These are phyloP conservation scores for Lamellibrachia columna DNA, from an alignment of 2,888 invertebrate genomes.

Conservation along the genomic window DNA sequence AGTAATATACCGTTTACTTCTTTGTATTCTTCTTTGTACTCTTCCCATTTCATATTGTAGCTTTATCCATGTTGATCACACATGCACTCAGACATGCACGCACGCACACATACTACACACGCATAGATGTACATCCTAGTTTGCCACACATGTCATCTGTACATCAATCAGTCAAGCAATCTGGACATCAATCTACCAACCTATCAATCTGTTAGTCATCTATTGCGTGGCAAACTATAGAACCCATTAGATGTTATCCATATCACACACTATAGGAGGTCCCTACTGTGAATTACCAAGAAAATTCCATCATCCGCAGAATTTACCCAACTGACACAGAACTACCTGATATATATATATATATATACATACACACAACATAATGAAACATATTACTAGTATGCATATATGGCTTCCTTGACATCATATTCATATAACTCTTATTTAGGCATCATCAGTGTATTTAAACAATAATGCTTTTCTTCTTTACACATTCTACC, in stretches of 20 bases:
- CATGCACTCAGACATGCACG: neutral
- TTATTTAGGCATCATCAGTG: too few relatives aligned
- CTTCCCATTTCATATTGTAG: too few relatives aligned
- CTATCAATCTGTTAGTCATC: neutral
- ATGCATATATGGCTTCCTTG: neutral
- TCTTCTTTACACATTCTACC: neutral
- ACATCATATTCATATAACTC: neutral
- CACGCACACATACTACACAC: neutral
- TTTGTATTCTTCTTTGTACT: too few relatives aligned
- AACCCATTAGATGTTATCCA: neutral
- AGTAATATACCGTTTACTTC: too few relatives aligned
- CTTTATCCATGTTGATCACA: too few relatives aligned
- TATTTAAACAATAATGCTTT: neutral
- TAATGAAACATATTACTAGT: neutral
- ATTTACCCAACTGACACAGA: neutral
- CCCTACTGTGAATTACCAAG: neutral
- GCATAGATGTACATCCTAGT: neutral
- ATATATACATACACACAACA: neutral
- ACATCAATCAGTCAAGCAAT: neutral
- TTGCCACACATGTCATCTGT: too few relatives aligned
- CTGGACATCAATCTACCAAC: neutral
- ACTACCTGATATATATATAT: neutral
- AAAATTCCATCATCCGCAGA: neutral
- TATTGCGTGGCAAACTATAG: neutral
- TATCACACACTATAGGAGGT: neutral